Evolutionary conservation across 2,113 vertebrate genomes (phyloP).

Genomic region (Cyprinodon brontotheroides): DNA sequence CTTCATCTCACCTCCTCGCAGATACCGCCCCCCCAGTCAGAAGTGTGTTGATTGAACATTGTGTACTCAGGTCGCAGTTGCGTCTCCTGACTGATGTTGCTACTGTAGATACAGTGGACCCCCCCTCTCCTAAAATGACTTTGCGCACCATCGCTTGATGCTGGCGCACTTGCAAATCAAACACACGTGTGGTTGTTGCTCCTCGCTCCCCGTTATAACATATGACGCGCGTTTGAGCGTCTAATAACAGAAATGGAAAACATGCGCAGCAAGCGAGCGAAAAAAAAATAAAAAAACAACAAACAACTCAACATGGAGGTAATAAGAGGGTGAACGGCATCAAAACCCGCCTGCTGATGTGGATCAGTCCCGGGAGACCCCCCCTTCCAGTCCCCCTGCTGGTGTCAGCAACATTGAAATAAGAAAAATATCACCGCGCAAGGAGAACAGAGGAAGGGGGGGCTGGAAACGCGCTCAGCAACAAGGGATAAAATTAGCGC

Average conservation of each 20-base stretch:
- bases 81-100: background rate
- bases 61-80: slow-evolving; percentile 76
- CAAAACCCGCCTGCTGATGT: slow-evolving; percentile 52
- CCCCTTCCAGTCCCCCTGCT: slow-evolving; percentile 66
- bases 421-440: slow-evolving; percentile 66
- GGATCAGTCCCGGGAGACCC: slow-evolving; percentile 35
- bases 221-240: background rate
- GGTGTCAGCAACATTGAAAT: slow-evolving; percentile 72
- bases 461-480: slow-evolving; percentile 54
- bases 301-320: slow-evolving; percentile 51
- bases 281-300: slow-evolving; percentile 4
- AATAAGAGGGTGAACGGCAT: slow-evolving; percentile 26
- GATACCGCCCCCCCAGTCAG: slow-evolving; percentile 41
- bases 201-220: slow-evolving; percentile 34
- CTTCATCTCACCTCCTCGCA: slow-evolving; percentile 23
- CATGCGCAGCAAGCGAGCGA: background rate
- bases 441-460: slow-evolving; percentile 12
- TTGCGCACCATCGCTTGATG: slow-evolving; percentile 65
- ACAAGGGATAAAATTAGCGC: slow-evolving; percentile 76
- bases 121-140: slow-evolving; percentile 69
- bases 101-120: background rate
- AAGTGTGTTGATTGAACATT: slow-evolving; percentile 75
- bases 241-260: background rate
- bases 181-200: slow-evolving; percentile 76
- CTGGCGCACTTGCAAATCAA: slow-evolving; percentile 69